These are phyloP conservation scores for Muscicapa comitata DNA, from an alignment of 2,797 vertebrate genomes.

Conservation along the genomic window DNA sequence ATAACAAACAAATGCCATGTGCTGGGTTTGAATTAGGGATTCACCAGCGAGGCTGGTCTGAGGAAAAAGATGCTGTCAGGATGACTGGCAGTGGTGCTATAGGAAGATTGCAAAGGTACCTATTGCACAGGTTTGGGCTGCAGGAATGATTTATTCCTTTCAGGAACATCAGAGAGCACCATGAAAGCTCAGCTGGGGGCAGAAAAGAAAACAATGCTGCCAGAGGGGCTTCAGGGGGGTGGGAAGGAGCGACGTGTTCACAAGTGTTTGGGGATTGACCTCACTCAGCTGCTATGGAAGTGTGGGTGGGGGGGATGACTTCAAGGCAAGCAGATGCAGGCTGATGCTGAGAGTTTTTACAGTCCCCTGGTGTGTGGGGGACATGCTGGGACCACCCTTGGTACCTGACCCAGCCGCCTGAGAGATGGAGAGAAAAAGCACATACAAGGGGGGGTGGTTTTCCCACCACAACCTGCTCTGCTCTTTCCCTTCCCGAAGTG, in stretches of 20 bases:
- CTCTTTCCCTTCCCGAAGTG: not conserved
- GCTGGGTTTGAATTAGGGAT: not conserved
- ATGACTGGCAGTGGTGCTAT: rapidly evolving
- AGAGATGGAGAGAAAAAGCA: not conserved
- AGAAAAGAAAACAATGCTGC: not conserved
- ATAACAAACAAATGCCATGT: not conserved
- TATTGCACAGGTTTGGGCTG: not conserved
- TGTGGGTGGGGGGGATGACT: not conserved
- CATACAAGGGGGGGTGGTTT: not conserved
- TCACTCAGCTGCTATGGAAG: not conserved
- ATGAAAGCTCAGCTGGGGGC: not conserved
- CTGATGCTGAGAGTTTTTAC: not conserved
- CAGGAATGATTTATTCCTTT: not conserved
- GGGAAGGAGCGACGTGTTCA: not conserved
- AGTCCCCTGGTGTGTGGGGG: not conserved
- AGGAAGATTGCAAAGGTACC: not conserved
- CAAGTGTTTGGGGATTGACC: not conserved
- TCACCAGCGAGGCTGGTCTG: rapidly evolving
- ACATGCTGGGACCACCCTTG: not conserved
- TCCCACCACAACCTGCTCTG: not conserved
- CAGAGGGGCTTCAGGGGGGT: not conserved
- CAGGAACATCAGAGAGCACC: not conserved
- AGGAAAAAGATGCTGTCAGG: not conserved
- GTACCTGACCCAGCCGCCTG: not conserved
- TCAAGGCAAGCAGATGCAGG: slow-evolving; percentile 1